These are phyloP conservation scores for Parazoanthus atlanticus DNA, from an alignment of 92 coral and sea anemone species.

Conservation along the genomic window DNA sequence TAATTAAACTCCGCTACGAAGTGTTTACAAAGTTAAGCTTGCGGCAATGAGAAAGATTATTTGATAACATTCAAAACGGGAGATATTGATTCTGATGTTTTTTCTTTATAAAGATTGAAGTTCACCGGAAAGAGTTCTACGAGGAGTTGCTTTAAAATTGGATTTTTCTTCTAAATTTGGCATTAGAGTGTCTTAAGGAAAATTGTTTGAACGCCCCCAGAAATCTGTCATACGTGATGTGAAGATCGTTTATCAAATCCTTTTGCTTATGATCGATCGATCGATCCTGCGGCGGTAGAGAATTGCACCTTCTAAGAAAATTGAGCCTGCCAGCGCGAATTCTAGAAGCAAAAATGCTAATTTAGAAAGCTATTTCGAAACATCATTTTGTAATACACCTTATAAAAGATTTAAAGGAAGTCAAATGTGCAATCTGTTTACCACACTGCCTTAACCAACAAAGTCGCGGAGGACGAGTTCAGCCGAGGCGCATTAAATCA, in stretches of 20 bases:
- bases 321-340: not conserved
- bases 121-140: not conserved
- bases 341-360: slow-evolving; percentile 29
- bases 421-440: slow-evolving; percentile 16
- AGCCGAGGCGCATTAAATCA: not conserved
- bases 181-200: not conserved
- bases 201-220: slow-evolving; percentile 7
- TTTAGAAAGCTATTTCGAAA: slow-evolving; percentile 15
- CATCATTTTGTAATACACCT: slow-evolving; percentile 5
- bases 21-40: not conserved
- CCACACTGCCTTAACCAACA: not conserved
- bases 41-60: not conserved
- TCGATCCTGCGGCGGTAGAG: not conserved
- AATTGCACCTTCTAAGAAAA: not conserved
- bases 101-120: not conserved
- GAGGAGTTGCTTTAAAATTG: no score
- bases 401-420: slow-evolving; percentile 19
- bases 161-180: not conserved
- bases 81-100: not conserved
- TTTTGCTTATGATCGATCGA: slow-evolving; percentile 2
- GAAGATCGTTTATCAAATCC: slow-evolving; percentile 11
- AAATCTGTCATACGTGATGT: slow-evolving; percentile 1
- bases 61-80: not conserved
- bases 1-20: not conserved
- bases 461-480: slow-evolving; percentile 4